Evolutionary conservation across 2,113 vertebrate genomes (phyloP).

Genomic region (Andinoacara biseriatus): DNA sequence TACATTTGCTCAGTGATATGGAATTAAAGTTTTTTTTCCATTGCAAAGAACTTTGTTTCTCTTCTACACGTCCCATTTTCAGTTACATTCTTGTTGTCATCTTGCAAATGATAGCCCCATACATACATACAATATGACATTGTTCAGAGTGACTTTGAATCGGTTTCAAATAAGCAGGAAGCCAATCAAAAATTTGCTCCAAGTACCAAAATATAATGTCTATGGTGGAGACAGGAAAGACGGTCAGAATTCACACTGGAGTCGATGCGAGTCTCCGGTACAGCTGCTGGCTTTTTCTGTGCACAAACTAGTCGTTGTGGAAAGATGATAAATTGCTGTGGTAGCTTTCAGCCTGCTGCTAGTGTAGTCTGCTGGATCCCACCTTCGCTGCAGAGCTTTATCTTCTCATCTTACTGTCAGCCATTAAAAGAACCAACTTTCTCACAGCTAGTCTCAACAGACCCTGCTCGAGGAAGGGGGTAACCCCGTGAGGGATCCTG

Average conservation of each 20-base stretch:
- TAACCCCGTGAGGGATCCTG: not conserved
- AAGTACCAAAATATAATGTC: constrained; percentile 5
- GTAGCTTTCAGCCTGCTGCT: constrained; percentile 40
- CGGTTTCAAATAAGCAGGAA: not conserved
- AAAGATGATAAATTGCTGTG: constrained; percentile 65
- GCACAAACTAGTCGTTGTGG: constrained; percentile 35
- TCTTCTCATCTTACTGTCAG: constrained; percentile 41
- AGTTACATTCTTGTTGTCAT: not conserved
- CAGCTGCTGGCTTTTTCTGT: constrained; percentile 35
- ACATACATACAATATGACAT: not conserved
- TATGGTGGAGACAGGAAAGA: constrained; percentile 48
- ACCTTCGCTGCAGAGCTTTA: constrained; percentile 45
- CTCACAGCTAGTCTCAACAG: constrained; percentile 31
- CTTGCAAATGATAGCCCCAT: not conserved
- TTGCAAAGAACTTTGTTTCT: not conserved
- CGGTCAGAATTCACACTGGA: constrained; percentile 47
- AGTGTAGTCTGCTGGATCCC: constrained; percentile 41
- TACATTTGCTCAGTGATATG: constrained; percentile 18
- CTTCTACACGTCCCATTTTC: not conserved
- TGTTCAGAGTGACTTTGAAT: too few species aligned
- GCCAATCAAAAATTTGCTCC: not conserved
- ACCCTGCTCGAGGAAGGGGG: not conserved
- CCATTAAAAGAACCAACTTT: constrained; percentile 24
- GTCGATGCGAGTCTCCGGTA: constrained; percentile 45
- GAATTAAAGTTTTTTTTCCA: constrained; percentile 30